These are phyloP conservation scores for Macropis europaea DNA, from an alignment of 2,888 invertebrate genomes.

Conservation along the genomic window DNA sequence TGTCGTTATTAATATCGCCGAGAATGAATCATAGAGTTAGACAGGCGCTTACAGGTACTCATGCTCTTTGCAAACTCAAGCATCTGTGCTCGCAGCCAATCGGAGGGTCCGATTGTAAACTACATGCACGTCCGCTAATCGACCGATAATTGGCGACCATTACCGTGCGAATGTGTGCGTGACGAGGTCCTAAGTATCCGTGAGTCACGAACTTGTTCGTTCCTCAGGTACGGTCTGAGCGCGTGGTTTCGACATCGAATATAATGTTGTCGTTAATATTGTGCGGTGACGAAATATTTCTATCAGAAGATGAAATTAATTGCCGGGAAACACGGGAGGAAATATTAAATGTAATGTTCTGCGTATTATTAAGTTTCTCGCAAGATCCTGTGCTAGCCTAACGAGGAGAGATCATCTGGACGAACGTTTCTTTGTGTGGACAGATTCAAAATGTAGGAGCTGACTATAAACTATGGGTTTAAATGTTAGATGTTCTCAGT, in stretches of 20 bases:
- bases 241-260: constrained; percentile 23
- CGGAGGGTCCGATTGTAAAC: constrained; percentile 5
- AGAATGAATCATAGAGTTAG: constrained; percentile 32
- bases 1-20: constrained; percentile 14
- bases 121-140: neutral
- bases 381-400: no score
- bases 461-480: no score
- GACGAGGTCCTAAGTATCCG: constrained; percentile 20
- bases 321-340: neutral
- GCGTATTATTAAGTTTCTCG: no score
- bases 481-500: no score
- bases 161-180: constrained; percentile 13
- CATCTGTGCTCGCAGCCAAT: constrained; percentile 26
- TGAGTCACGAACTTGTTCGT: constrained; percentile 49
- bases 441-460: no score
- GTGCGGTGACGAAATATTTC: constrained; percentile 15
- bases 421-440: no score
- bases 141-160: constrained; percentile 34
- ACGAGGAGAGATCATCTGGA: no score
- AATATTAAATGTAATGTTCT: neutral
- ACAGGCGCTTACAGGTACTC: neutral
- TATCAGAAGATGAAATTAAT: neutral
- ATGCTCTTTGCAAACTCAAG: neutral
- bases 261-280: constrained; percentile 14
- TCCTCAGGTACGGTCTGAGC: neutral